A percentile compares a stretch with the other conserved stretches of the same genome.
Conservation (phyloP, 2,113 vertebrate genomes). For the Fulica atra region DNA sequence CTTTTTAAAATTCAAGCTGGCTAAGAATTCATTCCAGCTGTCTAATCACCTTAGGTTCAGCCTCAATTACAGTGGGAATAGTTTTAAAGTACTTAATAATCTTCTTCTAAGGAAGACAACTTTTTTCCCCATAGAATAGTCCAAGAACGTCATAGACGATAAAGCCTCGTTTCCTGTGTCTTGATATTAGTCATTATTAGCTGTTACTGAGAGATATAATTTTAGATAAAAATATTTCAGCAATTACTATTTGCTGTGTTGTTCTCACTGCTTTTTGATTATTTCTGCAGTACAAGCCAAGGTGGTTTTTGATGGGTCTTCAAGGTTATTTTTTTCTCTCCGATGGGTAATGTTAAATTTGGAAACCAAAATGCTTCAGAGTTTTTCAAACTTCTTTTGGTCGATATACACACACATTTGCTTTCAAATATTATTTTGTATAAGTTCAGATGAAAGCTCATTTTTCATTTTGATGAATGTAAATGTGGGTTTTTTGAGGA, state of each 20-base stretch:
- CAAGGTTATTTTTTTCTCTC: not conserved
- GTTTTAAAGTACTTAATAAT: not conserved
- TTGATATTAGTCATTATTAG: not conserved
- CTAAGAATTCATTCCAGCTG: not conserved
- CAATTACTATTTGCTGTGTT: not conserved
- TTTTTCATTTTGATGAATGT: not conserved
- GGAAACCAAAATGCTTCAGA: not conserved
- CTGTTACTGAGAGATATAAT: not conserved
- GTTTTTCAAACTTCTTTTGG: not conserved
- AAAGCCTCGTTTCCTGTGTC: not conserved
- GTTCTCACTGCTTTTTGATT: not conserved
- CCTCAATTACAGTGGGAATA: not conserved
- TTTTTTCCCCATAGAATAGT: not conserved
- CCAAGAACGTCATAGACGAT: not conserved
- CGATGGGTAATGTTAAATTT: not conserved
- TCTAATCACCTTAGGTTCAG: not conserved
- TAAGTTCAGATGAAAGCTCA: not conserved
- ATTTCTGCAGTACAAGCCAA: not conserved
- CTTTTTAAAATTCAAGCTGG: not conserved
- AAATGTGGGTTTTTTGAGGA: too few relatives aligned
- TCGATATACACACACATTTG: not conserved
- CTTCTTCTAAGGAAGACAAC: not conserved
- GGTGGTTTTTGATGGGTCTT: not conserved
- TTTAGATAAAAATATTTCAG: not conserved
- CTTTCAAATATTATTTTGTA: not conserved